These are phyloP conservation scores for Euspilapteryx auroguttella DNA, from an alignment of 2,888 invertebrate genomes.

Conservation along the genomic window DNA sequence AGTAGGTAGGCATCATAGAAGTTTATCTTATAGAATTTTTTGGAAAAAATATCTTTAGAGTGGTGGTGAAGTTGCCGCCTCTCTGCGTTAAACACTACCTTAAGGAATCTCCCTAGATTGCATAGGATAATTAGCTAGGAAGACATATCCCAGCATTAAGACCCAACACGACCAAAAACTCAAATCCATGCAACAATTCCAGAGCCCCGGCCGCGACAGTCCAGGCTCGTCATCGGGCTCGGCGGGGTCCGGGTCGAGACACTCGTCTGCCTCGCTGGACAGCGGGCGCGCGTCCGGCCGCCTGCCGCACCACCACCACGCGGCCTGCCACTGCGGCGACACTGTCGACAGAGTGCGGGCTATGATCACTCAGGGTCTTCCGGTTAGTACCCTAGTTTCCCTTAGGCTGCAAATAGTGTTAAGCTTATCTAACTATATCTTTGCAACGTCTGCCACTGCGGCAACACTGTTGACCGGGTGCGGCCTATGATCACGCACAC, in stretches of 20 bases:
- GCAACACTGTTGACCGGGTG: constrained; percentile 73
- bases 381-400: constrained; percentile 56
- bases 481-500: constrained; percentile 63
- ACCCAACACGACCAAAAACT: too few relatives aligned
- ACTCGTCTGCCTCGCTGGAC: constrained; percentile 88
- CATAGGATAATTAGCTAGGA: too few relatives aligned
- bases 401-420: too few relatives aligned
- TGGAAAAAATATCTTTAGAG: too few relatives aligned
- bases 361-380: constrained; percentile 70
- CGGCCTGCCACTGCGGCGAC: constrained; percentile 74
- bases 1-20: too few relatives aligned
- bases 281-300: constrained; percentile 90
- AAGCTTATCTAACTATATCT: too few relatives aligned
- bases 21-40: too few relatives aligned
- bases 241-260: constrained; percentile 83
- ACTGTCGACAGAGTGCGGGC: constrained; percentile 71
- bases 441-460: constrained; percentile 77
- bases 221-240: constrained; percentile 88
- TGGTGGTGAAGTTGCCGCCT: too few relatives aligned
- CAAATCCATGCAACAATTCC: too few relatives aligned
- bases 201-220: constrained; percentile 92
- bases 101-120: too few relatives aligned
- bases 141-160: too few relatives aligned
- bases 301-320: constrained; percentile 72
- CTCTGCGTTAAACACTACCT: too few relatives aligned